Conservation (phyloP, 2,797 vertebrate species). For the Muscicapa comitata region DNA sequence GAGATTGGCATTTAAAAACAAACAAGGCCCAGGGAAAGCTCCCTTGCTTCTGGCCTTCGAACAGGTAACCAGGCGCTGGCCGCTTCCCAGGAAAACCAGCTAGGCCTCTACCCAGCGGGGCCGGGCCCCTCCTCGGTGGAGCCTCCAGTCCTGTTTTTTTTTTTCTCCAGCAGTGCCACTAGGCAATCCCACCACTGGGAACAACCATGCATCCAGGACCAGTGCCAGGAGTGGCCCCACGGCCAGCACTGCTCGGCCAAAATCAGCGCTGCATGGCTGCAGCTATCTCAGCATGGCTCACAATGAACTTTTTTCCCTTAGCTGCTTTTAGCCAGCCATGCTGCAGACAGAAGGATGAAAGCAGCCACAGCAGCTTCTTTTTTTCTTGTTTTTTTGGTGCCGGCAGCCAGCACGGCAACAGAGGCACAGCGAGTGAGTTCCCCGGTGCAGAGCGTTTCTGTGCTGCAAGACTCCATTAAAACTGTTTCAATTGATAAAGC, state of each 20-base stretch:
- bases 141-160: background rate
- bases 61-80: fast-evolving
- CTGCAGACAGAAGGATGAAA: background rate
- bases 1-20: background rate
- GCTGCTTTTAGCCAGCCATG: background rate
- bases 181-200: background rate
- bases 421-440: fast-evolving
- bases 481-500: background rate
- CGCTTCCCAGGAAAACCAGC: background rate
- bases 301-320: background rate
- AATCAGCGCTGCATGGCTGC: fast-evolving
- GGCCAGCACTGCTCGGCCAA: fast-evolving
- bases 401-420: fast-evolving
- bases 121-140: background rate
- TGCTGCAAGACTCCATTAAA: background rate
- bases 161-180: too few species aligned
- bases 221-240: fast-evolving
- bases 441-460: background rate
- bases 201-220: background rate
- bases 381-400: background rate
- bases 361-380: background rate
- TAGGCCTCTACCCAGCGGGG: fast-evolving
- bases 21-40: background rate
- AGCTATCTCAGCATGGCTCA: background rate
- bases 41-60: too few species aligned